Percentiles rank a stretch among this genome's conserved stretches.
These are phyloP conservation scores for Atethmia centrago DNA, from an alignment of 2,888 invertebrate genomes.

Conservation along the genomic window DNA sequence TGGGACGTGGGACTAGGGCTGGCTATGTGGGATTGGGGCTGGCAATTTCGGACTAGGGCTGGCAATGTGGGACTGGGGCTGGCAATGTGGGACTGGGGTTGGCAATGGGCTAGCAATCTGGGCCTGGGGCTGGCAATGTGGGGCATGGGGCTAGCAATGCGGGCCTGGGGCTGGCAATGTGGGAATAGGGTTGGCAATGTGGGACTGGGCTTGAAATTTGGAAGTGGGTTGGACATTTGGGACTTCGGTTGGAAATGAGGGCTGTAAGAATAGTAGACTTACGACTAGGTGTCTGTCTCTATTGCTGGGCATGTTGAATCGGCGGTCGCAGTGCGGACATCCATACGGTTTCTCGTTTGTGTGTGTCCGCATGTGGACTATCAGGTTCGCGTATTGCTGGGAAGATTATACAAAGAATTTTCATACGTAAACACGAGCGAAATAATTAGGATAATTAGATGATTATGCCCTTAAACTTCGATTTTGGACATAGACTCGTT, in stretches of 20 bases:
- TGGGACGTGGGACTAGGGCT: too few species aligned
- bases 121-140: neutral
- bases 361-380: slow-evolving; percentile 88
- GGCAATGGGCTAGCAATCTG: too few species aligned
- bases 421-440: too few species aligned
- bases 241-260: neutral
- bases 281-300: slow-evolving; percentile 86
- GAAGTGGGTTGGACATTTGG: too few species aligned
- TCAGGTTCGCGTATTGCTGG: slow-evolving; percentile 88
- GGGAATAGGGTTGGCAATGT: too few species aligned
- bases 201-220: neutral
- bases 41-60: too few species aligned
- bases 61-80: too few species aligned
- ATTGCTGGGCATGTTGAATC: slow-evolving; percentile 88
- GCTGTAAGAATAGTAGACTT: slow-evolving; percentile 59
- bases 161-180: neutral
- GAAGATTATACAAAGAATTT: slow-evolving; percentile 5
- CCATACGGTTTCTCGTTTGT: slow-evolving; percentile 87
- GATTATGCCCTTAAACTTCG: too few species aligned
- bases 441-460: too few species aligned
- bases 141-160: neutral
- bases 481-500: too few species aligned
- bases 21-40: too few species aligned
- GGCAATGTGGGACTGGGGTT: too few species aligned
- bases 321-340: slow-evolving; percentile 86